These are phyloP conservation scores for Drosophila quasianomalipes DNA, from an alignment of 2,888 invertebrate species.

Conservation along the genomic window DNA sequence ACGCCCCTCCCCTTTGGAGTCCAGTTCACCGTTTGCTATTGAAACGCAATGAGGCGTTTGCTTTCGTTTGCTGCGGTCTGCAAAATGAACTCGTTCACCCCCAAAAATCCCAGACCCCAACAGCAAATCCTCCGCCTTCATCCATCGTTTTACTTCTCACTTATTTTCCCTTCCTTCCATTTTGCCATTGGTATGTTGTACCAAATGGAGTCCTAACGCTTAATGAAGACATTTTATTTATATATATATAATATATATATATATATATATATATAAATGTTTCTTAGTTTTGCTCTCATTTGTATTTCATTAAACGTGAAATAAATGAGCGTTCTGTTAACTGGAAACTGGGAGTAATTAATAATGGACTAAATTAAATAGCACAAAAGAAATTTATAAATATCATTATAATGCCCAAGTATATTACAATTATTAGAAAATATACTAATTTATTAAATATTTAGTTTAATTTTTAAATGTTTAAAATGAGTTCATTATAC, in stretches of 20 bases:
- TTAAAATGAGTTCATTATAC: not conserved
- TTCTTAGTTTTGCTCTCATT: constrained; percentile 18
- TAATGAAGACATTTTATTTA: constrained; percentile 55
- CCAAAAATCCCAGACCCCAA: not conserved
- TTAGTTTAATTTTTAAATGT: not conserved
- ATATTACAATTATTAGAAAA: not conserved
- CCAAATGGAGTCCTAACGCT: constrained; percentile 54
- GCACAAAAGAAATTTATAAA: constrained; percentile 34
- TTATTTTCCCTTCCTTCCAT: not conserved
- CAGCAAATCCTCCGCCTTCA: not conserved
- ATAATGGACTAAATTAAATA: constrained; percentile 40
- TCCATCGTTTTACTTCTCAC: not conserved
- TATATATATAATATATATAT: constrained; percentile 2
- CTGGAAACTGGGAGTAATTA: constrained; percentile 54
- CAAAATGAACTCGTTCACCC: constrained; percentile 21
- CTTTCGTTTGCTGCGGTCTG: constrained; percentile 49
- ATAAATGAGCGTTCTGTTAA: constrained; percentile 48
- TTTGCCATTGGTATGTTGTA: constrained; percentile 29
- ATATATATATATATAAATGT: constrained; percentile 13
- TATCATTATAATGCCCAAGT: constrained; percentile 2
- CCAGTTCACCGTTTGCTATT: constrained; percentile 49
- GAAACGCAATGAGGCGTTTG: constrained; percentile 58
- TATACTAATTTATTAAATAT: not conserved
- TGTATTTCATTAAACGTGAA: constrained; percentile 44
- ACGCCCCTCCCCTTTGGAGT: constrained; percentile 25